Evolutionary conservation across 2,113 vertebrate species (phyloP), one percentile per base, ranked within the genome.

Genomic region (Platysteira castanea): DNA sequence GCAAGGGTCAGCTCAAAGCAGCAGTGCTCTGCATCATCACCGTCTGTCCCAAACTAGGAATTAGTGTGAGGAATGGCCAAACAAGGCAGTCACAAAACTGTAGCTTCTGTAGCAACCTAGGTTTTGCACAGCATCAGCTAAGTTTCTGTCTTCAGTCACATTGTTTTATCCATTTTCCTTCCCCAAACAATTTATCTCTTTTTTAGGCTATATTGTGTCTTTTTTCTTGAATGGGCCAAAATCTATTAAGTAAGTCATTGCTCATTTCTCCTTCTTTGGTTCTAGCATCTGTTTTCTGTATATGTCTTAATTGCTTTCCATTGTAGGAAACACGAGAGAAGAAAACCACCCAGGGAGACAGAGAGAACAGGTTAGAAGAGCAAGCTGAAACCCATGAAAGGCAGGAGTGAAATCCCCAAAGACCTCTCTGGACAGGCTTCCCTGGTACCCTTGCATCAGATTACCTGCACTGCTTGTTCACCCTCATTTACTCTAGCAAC

Each of bases 231-330:
- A 84, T 30, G 61, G 86, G 46, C 53, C 63, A 83, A 93, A 91
- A 74, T 68, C 13, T 53, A 65, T 80, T 73, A 85, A 87, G 56
- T 31, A 84, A 87, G 54, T 17, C 65, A 84, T 82, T 91, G 89
- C 61, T 91, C 91, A 73, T 91, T 95, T 94, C 93, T 91, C 70
- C 84, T 90, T 33, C 50, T 91, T 96, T 17, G n/a, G 49, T 91
- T 91, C 50, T 71, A 90, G 70, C 33, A 28, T 89, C 86, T 87
- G 84, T 83, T 96, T 96, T 94, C 63, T 59, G 78, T 83, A 76
- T 71, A 57, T 31, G 59, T 54, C 81, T 95, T 94, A 91, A 65
- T 28, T 69, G 74, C 70, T 87, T 90, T 87, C 82, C 76, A 52
- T 30, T 80, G 81, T 82, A 84, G 89, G 81, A 84, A 94, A 91